Conservation (phyloP, 2,113 vertebrate genomes). For the Hassar affinis region DNA sequence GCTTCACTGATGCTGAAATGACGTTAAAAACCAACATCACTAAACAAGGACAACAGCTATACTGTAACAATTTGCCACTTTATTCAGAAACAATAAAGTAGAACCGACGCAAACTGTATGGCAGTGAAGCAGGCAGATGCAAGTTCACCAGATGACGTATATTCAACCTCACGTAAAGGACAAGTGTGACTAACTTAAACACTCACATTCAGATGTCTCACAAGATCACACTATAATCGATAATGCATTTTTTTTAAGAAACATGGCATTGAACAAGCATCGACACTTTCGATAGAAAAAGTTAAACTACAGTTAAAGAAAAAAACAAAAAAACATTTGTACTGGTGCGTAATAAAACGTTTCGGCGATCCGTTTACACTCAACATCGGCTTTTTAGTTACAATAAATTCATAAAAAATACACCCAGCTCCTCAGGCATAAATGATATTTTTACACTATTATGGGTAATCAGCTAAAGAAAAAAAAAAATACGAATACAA, state of each 20-base stretch:
- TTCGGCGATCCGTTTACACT: constrained; percentile 48
- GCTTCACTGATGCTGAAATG: no score
- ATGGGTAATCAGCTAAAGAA: constrained; percentile 31
- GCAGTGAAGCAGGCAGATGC: constrained; percentile 76
- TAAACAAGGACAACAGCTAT: neutral
- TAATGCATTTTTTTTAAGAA: constrained; percentile 65
- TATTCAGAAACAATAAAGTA: constrained; percentile 69
- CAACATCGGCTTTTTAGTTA: constrained; percentile 53
- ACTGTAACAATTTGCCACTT: constrained; percentile 67
- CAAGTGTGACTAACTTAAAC: constrained; percentile 68
- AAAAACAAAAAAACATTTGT: constrained; percentile 60
- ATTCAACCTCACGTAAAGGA: constrained; percentile 66
- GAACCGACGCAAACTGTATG: constrained; percentile 71
- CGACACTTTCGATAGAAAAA: constrained; percentile 63
- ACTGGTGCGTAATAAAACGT: constrained; percentile 66
- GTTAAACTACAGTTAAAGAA: constrained; percentile 57
- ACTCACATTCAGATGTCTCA: constrained; percentile 56
- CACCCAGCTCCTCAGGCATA: constrained; percentile 29
- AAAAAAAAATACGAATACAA: constrained; percentile 61
- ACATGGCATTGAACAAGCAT: constrained; percentile 65
- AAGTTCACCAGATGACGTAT: constrained; percentile 69
- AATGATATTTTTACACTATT: constrained; percentile 31
- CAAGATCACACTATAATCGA: constrained; percentile 54
- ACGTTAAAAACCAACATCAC: no score
- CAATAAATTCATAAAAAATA: constrained; percentile 47